A percentile compares a stretch with the other conserved stretches of the same genome.
Evolutionary conservation across 2,888 invertebrate genomes (phyloP).

Genomic region (Spilarctia lutea): DNA sequence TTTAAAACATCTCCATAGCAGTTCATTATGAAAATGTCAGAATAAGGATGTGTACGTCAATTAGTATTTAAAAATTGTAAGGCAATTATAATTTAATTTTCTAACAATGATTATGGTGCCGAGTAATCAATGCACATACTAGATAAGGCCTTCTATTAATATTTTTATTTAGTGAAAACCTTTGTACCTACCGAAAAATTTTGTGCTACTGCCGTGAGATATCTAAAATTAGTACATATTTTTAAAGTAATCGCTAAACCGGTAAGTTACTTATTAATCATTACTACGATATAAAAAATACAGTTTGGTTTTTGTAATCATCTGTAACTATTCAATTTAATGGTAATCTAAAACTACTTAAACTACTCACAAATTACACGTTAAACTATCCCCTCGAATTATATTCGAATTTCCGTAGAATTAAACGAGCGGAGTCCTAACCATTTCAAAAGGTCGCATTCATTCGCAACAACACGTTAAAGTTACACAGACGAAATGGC

Average conservation of each 20-base stretch:
- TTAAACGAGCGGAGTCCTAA: conserved; percentile 64
- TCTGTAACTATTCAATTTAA: conserved; percentile 34
- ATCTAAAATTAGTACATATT: not conserved
- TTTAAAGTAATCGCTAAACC: not conserved
- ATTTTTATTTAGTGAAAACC: no score
- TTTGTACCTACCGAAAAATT: no score
- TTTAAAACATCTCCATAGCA: no score
- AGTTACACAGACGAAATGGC: conserved; percentile 71
- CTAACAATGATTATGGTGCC: no score
- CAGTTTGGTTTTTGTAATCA: not conserved
- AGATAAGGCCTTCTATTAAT: not conserved
- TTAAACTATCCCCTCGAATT: conserved; percentile 60
- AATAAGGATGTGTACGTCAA: no score
- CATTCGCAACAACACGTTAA: conserved; percentile 67
- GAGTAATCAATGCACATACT: not conserved
- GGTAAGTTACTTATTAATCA: not conserved
- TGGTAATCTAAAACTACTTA: conserved; percentile 36
- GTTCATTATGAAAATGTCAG: no score
- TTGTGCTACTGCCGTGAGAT: no score
- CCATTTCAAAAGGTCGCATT: conserved; percentile 63
- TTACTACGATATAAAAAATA: not conserved
- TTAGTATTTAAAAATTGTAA: no score
- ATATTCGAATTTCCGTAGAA: conserved; percentile 66
- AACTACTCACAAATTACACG: conserved; percentile 50
- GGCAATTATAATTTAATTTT: no score